A percentile compares a stretch with the other conserved stretches of the same genome.
These are phyloP conservation scores for Brachycybe producta DNA, from an alignment of 2,888 invertebrate genomes.

Conservation along the genomic window DNA sequence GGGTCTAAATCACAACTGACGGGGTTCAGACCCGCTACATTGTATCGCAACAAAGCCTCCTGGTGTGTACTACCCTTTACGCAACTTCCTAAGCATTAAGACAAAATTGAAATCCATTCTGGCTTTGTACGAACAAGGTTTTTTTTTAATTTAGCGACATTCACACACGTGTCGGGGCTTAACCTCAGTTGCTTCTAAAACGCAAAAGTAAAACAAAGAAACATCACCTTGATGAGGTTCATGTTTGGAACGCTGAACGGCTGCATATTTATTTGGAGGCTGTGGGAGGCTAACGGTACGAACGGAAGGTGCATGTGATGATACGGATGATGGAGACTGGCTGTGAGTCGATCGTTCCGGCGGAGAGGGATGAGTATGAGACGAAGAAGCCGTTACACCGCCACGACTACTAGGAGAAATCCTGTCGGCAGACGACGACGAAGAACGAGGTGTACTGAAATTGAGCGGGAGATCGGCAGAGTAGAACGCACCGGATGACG, in stretches of 20 bases:
- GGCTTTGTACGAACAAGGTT: too few species aligned
- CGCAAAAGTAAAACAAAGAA: not conserved
- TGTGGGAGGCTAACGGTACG: not conserved
- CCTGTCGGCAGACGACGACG: not conserved
- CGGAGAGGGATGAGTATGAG: not conserved
- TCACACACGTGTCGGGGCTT: not conserved
- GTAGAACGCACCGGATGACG: not conserved
- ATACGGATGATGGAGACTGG: not conserved
- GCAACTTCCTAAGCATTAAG: too few species aligned
- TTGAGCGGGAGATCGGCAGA: constrained; percentile 7
- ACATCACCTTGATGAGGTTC: not conserved
- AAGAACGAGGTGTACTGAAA: constrained; percentile 7
- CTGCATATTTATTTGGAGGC: not conserved
- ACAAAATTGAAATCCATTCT: too few species aligned
- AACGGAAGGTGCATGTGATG: not conserved
- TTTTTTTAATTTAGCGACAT: not conserved
- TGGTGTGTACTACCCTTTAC: too few species aligned
- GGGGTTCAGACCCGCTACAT: too few species aligned
- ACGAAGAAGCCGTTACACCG: not conserved
- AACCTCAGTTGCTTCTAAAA: not conserved
- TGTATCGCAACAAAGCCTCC: too few species aligned
- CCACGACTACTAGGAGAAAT: not conserved
- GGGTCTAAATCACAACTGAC: too few species aligned
- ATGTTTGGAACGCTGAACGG: not conserved
- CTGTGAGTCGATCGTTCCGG: constrained; percentile 1